Base-by-base conservation (phyloP, 2,888 invertebrate species). In the Tridacna gigas region DNA sequence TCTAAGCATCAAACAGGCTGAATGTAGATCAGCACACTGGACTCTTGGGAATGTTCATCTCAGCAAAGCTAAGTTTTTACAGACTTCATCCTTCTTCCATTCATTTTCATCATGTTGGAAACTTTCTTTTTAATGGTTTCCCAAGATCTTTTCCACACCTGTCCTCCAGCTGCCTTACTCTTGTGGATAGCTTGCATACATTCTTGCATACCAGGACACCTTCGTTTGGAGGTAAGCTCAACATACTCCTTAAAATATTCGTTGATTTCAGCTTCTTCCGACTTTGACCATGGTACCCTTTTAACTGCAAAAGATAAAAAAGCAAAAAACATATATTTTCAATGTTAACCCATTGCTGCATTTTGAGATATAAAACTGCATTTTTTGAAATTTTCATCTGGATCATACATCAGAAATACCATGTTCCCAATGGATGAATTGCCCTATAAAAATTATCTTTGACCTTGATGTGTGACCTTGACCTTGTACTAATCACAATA, bases 111-210 rank as follows among this genome's bases (percentile, higher is more conserved):
- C 66, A 66, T 66, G 26, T 66, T 66, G 11, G 69, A 66, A 4
- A 77, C 77, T 26, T 78, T 78, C 63, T 78, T 77, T 26, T 78
- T 71, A 7, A 78, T 15, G 22, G 78, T 71, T 60, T 78, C 78
- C 78, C 73, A 78, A 25, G 37, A 18, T 73, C 78, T 78, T 61
- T 61, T 45, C 45, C 47, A 71, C 18, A 78, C 7, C 26, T 60
- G 47, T 45, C 78, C 78, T 22, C 63, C 63, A n/a, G 11, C 15
- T n/a, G 26, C 61, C 20, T 47, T 78, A 63, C 78, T 78, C n/a
- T 47, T 67, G 77, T 61, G 20, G n/a, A 75, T 26, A 26, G 45
- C 56, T 5, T 60, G 48, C 4, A 71, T 13, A 73, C 78, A 78
- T 3, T 78, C 73, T 22, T 37, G 56, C 73, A 71, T 71, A 20